Evolutionary conservation across 2,113 vertebrate species (phyloP), one percentile per base, ranked within the genome.

Genomic region (Sapajus apella): DNA sequence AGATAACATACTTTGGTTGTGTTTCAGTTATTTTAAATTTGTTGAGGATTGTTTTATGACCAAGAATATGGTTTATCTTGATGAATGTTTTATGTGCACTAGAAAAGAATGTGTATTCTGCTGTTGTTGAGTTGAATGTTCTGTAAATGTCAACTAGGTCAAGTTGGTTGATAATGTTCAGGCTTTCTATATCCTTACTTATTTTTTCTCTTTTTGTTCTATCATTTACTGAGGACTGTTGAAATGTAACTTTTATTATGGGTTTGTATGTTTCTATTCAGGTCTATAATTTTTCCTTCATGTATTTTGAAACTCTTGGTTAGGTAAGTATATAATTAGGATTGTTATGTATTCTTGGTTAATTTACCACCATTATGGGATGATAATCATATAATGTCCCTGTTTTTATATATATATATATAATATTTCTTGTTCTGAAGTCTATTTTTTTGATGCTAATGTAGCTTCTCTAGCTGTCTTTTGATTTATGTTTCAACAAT

Each of bases 271-370:
- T 87, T 95, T 94, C 52, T 87, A 21, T 43, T 95, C 17, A 47
- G 8, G 83, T 97, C 61, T 95, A 32, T 61, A n/a, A 70, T 72
- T 91, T 83, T 93, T 83, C 37, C 68, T 93, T 83, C 76, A 77
- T 70, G n/a, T 84, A 43, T 95, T 95, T 83, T 82, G 32, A 91
- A 93, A 91, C 27, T 77, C 35, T 92, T 91, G 83, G 58, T 83
- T 92, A 56, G 64, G 27, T 92, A 2, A 11, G 11, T 84, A 21
- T 32, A 84, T 25, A 86, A 12, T 77, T 82, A 55, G 14, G 43
- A 90, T 86, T 77, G 21, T 86, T 87, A 12, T 35, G 2, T 66
- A 16, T 72, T 93, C 55, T 79, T 87, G 25, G 30, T 84, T 96
- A 80, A 80, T 83, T 90, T 95, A 32, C 11, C 11, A 17, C 43